A percentile compares a stretch with the other conserved stretches of the same genome.
Evolutionary conservation across 1,140 invertebrate species (phyloP).

Genomic region (Drosophila lacteicornis): DNA sequence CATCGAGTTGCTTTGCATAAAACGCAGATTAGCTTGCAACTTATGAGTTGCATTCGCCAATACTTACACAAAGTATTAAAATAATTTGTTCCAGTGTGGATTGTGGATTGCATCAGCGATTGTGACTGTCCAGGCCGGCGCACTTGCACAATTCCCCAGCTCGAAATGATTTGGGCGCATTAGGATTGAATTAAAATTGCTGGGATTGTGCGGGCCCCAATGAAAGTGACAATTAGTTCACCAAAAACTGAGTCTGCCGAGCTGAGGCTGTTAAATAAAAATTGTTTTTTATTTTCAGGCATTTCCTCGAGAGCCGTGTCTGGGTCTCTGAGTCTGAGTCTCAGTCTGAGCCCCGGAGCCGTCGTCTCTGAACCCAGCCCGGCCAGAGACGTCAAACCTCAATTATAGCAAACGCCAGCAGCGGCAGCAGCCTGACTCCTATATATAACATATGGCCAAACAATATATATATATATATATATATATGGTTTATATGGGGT

Average conservation of each 20-base stretch:
- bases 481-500: slow-evolving; percentile 16
- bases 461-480: slow-evolving; percentile 23
- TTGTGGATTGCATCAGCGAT: slow-evolving; percentile 45
- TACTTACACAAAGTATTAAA: slow-evolving; percentile 34
- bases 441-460: slow-evolving; percentile 52
- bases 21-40: slow-evolving; percentile 42
- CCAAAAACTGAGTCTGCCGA: slow-evolving; percentile 14
- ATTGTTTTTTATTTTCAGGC: slow-evolving; percentile 32
- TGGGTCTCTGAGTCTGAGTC: background rate
- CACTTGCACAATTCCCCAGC: slow-evolving; percentile 59
- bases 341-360: slow-evolving; percentile 48
- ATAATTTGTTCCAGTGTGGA: slow-evolving; percentile 49
- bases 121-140: background rate
- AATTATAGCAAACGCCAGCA: slow-evolving; percentile 69
- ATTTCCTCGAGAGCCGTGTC: slow-evolving; percentile 70
- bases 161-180: slow-evolving; percentile 68
- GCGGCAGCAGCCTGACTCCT: slow-evolving; percentile 40
- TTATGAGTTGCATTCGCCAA: slow-evolving; percentile 55
- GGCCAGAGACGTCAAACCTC: slow-evolving; percentile 55
- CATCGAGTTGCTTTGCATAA: slow-evolving; percentile 55
- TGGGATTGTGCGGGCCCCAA: slow-evolving; percentile 71
- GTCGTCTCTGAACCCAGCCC: slow-evolving; percentile 32
- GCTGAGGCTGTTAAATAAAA: slow-evolving; percentile 35
- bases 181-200: slow-evolving; percentile 81
- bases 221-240: slow-evolving; percentile 80